These are phyloP conservation scores for Cerceris rybyensis DNA, from an alignment of 2,888 invertebrate genomes.

Conservation along the genomic window DNA sequence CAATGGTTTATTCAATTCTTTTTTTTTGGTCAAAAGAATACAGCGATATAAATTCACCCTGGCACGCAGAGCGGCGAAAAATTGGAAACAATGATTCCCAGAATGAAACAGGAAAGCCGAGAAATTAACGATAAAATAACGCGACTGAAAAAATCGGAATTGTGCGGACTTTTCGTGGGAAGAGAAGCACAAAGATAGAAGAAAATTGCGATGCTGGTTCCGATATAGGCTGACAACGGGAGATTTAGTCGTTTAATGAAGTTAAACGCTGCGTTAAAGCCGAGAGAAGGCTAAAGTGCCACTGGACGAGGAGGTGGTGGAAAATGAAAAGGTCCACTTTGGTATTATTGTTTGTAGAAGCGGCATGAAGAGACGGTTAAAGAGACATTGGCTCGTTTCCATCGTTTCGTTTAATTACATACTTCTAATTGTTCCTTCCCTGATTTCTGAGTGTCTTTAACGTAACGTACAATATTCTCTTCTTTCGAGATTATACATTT, in stretches of 20 bases:
- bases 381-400: slow-evolving; percentile 29
- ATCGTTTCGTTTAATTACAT: background rate
- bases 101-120: no score
- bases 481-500: no score
- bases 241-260: slow-evolving; percentile 61
- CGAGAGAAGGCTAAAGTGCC: slow-evolving; percentile 13
- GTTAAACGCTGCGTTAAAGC: slow-evolving; percentile 50
- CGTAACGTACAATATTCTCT: no score
- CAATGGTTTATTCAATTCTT: no score
- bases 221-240: slow-evolving; percentile 3
- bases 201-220: background rate
- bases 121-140: no score
- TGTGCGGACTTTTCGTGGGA: background rate
- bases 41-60: no score
- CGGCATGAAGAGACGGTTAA: slow-evolving; percentile 12
- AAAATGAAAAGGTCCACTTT: slow-evolving; percentile 14
- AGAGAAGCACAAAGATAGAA: background rate
- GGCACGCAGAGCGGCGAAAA: no score
- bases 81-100: no score
- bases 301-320: slow-evolving; percentile 1
- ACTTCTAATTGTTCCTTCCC: background rate
- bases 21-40: no score
- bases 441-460: no score
- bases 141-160: background rate
- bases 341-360: slow-evolving; percentile 29